Base-by-base conservation (phyloP, 2,888 invertebrate genomes). In the Amorpha juglandis region DNA sequence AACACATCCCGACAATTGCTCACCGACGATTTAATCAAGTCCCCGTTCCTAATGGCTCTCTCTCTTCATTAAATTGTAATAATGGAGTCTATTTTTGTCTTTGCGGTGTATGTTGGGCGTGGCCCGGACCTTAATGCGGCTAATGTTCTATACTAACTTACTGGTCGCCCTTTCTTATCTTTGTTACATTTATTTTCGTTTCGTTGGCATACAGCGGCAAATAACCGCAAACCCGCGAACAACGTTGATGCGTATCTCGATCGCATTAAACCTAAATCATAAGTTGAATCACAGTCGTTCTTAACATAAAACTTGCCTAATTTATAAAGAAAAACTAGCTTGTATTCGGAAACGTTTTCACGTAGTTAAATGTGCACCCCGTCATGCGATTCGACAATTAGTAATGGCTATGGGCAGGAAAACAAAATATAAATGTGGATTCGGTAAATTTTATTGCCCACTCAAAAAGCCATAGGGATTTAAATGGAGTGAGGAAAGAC, bases 61-160 rank as follows among this genome's bases (percentile, higher is more conserved):
- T 87, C 88, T 90, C 87, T 91, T 91, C 91, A 90, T 91, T 91
- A 90, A 90, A 91, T 87, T 86, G 87, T 91, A 90, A 91, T 91
- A 90, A 89, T 85, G 87, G 83, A 78, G 79, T 83, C 78, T 81
- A 86, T 89, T 91, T 91, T 89, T 89, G 84, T 87, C 82, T 85
- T 78, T 80, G 76, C 78, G 76, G 79, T 77, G 78, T 72, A 72
- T 70, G 72, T 70, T 76, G 79, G 87, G 86, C 84, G 88, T 79
- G 78, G 75, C 77, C 71, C 69, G 72, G 74, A 68, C 73, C 72
- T 72, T 79, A 80, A 81, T 80, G 75, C 71, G 76, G 72, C 73
- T 79, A 79, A 82, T 79, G 77, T 74, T 74, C 74, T 74, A 19
- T 58, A 70, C 71, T 73, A 68, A 71, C 69, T 50, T 21, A 33